Evolutionary conservation across 2,797 vertebrate species (phyloP), one percentile per base, ranked within the genome.

Genomic region (Eutrigla gurnardus): DNA sequence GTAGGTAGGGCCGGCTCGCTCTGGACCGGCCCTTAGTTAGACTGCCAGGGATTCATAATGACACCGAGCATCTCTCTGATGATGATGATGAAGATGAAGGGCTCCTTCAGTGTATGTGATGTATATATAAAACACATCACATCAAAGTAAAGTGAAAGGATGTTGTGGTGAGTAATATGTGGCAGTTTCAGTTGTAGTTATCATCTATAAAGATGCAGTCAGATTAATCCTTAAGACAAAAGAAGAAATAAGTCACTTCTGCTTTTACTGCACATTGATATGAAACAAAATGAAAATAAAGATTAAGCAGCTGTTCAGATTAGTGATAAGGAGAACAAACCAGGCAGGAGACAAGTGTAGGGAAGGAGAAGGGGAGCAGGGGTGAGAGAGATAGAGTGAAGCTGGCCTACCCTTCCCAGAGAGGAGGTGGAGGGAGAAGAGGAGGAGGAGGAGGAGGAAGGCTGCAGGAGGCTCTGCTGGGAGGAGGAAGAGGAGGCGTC

Each of bases 361-460:
- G 73, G 25, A 14, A 50, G 57, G 65, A 18, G 59, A 47, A 33
- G 33, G 2, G 12, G 55, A 49, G 53, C 3, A 35, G n/a, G 32
- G 17, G 39, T 1, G 62, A 52, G n/a, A 32, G 45, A 15, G 54
- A 55, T 7, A 75, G 66, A 89, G 69, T 82, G 85, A 83, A 60
- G 88, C 82, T 88, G 93, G 93, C 95, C 96, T 96, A 96, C 95
- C 96, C 96, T 96, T 95, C 91, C 95, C 92, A 96, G 87, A 93
- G 94, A 96, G 92, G 94, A 95, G 90, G 92, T 94, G 94, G 94
- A 96, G 88, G 96, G 94, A 93, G 94, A 95, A 86, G 94, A 96
- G 90, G 95, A 96, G 88, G 95, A 96, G 88, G 94, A 95, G 92
- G 95, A 96, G 93, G 88, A 90, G 75, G 84, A 89, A 80, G 86